Percentiles rank a stretch among this genome's conserved stretches.
Conservation (phyloP, 1,140 invertebrate species). For the Chlorops oryzae region DNA sequence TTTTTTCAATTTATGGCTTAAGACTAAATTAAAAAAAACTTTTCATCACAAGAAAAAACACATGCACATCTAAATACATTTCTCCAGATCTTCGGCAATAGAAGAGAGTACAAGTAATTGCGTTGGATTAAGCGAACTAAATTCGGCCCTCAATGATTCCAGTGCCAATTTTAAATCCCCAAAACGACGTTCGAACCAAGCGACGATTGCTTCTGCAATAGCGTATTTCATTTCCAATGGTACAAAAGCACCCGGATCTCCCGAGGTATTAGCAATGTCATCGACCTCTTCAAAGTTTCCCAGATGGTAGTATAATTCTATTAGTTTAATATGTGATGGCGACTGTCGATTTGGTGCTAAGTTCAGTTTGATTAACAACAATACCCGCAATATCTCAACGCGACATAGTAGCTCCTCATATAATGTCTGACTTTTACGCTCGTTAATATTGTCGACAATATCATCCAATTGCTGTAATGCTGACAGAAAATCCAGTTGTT, state of each 20-base stretch:
- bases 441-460: constrained; percentile 43
- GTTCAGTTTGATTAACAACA: constrained; percentile 36
- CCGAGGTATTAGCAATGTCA: constrained; percentile 13
- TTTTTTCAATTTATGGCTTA: too few species aligned
- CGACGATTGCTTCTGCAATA: constrained; percentile 30
- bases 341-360: constrained; percentile 40
- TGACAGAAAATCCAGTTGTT: constrained; percentile 26
- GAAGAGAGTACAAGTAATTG: constrained; percentile 7
- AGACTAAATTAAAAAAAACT: too few species aligned
- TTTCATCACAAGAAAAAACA: too few species aligned
- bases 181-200: constrained; percentile 34
- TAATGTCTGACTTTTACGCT: constrained; percentile 32
- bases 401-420: constrained; percentile 33
- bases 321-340: constrained; percentile 43
- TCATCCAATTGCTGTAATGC: constrained; percentile 42
- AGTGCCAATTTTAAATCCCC: constrained; percentile 33
- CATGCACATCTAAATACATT: too few species aligned
- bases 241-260: constrained; percentile 28
- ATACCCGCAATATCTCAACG: constrained; percentile 34
- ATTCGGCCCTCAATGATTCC: constrained; percentile 24
- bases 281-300: constrained; percentile 25
- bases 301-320: constrained; percentile 36
- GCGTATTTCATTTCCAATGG: constrained; percentile 31
- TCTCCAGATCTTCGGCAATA: constrained; percentile 10
- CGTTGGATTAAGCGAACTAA: constrained; percentile 18